Percentiles rank a stretch among this genome's conserved stretches.
Conservation (phyloP, 1,140 invertebrate species). For the Euwallacea similis region DNA sequence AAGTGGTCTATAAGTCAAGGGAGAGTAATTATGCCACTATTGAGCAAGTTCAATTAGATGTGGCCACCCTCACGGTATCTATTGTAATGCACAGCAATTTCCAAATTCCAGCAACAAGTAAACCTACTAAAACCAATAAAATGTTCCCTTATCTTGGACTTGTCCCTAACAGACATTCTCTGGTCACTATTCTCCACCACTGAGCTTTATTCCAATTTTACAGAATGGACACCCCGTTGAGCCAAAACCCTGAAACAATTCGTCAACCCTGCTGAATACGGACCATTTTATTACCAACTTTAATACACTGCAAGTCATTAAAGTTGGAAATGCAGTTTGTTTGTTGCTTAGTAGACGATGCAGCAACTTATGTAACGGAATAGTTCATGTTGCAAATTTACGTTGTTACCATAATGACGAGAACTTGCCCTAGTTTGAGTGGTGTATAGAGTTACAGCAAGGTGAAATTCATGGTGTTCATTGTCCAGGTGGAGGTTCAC, state of each 20-base stretch:
- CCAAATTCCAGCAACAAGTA: no score
- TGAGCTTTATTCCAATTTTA: no score
- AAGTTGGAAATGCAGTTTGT: conserved; percentile 9
- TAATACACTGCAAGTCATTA: conserved; percentile 8
- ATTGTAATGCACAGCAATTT: no score
- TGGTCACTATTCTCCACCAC: neutral
- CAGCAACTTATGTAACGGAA: neutral
- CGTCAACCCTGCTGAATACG: neutral
- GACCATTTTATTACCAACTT: conserved; percentile 12
- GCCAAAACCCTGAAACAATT: conserved; percentile 1
- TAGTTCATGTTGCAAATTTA: conserved; percentile 6
- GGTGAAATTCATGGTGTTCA: no score
- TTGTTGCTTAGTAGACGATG: conserved; percentile 6
- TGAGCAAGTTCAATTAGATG: no score
- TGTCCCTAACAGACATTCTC: neutral
- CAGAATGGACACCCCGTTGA: neutral
- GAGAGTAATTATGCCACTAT: no score
- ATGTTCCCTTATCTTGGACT: no score
- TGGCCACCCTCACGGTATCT: no score
- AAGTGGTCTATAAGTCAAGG: no score
- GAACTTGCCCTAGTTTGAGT: neutral
- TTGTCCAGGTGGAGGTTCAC: no score
- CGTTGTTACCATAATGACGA: neutral
- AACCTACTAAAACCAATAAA: no score
- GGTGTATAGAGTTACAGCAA: neutral